These are phyloP conservation scores for Otocyon megalotis DNA, from an alignment of 2,113 vertebrate genomes.

Conservation along the genomic window DNA sequence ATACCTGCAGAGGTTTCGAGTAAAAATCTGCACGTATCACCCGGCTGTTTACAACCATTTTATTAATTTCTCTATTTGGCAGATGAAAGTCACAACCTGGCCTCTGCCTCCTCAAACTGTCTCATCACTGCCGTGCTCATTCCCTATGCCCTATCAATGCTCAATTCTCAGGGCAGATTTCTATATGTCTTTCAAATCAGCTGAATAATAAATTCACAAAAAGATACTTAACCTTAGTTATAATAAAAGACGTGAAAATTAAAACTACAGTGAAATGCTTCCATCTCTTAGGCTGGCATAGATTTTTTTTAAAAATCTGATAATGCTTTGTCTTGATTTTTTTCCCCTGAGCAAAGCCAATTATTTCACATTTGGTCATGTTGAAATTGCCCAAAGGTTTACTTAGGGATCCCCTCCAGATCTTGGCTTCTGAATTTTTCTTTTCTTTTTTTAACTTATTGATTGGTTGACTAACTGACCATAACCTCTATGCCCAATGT, in stretches of 20 bases:
- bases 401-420: background rate
- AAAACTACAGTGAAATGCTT: background rate
- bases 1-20: background rate
- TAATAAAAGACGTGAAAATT: background rate
- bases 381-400: background rate
- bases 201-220: background rate
- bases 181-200: background rate
- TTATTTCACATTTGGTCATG: conserved; percentile 8
- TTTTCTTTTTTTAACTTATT: background rate
- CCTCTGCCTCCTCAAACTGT: background rate
- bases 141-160: background rate
- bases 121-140: background rate
- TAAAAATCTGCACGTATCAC: background rate
- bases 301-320: background rate
- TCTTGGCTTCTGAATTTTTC: background rate
- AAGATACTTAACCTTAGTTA: background rate
- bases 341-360: background rate
- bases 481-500: background rate
- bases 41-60: background rate
- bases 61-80: background rate
- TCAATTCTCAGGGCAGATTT: background rate
- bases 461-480: background rate
- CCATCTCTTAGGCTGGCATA: background rate
- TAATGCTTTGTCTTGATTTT: background rate
- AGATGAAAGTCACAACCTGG: background rate